phyloP scores from a whole-genome alignment of 2,797 vertebrate species.

The Ciconia nigra region DNA sequence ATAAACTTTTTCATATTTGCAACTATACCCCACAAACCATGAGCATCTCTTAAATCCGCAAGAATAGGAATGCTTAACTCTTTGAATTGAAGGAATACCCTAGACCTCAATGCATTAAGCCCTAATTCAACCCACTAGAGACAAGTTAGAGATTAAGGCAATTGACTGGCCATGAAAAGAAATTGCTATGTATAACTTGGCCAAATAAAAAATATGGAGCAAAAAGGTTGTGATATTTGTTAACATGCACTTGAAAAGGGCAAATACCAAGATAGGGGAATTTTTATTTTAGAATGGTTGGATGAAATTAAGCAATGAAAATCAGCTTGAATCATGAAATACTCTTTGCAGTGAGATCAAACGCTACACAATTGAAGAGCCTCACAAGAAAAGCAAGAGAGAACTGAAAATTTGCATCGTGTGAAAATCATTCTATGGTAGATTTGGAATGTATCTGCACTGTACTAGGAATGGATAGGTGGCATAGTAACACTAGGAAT shows the following conservation, averaged over 20 bases:
- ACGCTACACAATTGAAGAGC: background rate
- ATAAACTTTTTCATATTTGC: background rate
- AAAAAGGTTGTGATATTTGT: slow-evolving; percentile 34
- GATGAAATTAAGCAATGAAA: background rate
- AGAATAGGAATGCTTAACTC: background rate
- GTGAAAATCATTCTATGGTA: background rate
- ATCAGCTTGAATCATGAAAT: background rate
- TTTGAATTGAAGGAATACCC: background rate
- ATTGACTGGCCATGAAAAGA: background rate
- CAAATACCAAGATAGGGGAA: background rate
- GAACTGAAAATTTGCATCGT: background rate
- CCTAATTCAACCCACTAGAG: background rate
- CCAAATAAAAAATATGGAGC: background rate
- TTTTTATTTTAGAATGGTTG: background rate
- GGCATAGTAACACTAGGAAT: background rate
- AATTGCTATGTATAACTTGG: background rate
- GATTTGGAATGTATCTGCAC: background rate
- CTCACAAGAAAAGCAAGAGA: background rate
- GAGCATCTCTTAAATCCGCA: background rate
- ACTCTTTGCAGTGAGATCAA: background rate
- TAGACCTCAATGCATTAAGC: background rate
- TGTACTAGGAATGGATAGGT: background rate
- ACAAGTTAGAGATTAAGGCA: background rate
- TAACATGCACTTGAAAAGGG: background rate
- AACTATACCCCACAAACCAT: background rate